Evolutionary conservation across 2,888 invertebrate genomes (phyloP), one percentile per base, ranked within the genome.

Genomic region (Lampropteryx suffumata): DNA sequence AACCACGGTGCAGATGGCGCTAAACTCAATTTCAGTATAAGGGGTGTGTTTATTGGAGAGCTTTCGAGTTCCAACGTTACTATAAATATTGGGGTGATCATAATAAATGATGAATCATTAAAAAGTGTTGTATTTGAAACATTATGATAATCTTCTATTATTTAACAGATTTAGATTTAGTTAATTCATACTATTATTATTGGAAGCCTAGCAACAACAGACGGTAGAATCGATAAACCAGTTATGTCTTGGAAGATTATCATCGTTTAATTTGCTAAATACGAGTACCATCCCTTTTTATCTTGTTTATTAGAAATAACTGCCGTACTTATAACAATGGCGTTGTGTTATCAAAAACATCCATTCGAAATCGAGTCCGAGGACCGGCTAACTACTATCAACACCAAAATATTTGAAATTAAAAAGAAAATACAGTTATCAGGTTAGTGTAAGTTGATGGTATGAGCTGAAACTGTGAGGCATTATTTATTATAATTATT

Each of bases 351-450:
- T 73, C 86, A 82, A 75, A 90, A 86, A 79, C 91, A 87, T 76
- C 84, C 90, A 32, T 87, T 91, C 55, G 89, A 84, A 69, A 84
- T 90, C 30, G 90, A 90, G 67, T 75, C 80, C 4, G 91, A 91
- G 39, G 92, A 92, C 53, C 90, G 87, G 34, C 78, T 94, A 30
- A 91, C 91, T 13, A 91, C 90, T 43, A 90, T 94, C 41, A 95
- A 95, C 77, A 94, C 93, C 62, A 94, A 95, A 90, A 96, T 96
- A 75, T 92, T 94, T 70, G 96, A 96, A 84, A 93, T 96, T 48
- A 96, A 96, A 82, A 96, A 96, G 86, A 95, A 96, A 82, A 96
- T 96, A 76, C 94, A 96, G 67, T 80, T 96, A 57, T 95, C 96
- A 76, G 96, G 96, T 96, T 71, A 26, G 14, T 37, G 11, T 3